Evolutionary conservation across 2,797 vertebrate genomes (phyloP), one percentile per base, ranked within the genome.

Genomic region (Furcifer pardalis): DNA sequence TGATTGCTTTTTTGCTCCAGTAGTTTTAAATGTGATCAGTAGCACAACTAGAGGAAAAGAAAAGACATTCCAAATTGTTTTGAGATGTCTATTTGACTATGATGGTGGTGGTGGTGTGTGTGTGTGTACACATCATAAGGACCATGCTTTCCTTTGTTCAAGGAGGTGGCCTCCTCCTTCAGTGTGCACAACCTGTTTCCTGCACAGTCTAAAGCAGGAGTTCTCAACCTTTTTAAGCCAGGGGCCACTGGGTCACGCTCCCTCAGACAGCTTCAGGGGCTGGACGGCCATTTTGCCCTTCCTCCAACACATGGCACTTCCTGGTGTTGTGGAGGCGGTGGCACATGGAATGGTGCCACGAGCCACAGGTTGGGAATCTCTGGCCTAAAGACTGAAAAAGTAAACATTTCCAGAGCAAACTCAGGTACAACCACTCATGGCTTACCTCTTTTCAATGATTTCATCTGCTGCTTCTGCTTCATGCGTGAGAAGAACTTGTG

Each of bases 401-500:
- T 75, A 40, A 9, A 62, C 46, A 75, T 32, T 17, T 32, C 21
- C 4, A 56, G 17, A 13, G 19, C 5, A 66, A 37, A 84, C 63
- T 17, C n/a, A n/a, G n/a, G n/a, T n/a, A n/a, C n/a, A n/a, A n/a
- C n/a, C 4, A 10, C 27, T 6, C 0, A 1, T 5, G 1, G 0
- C 35, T 12, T 90, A 93, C 93, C 92, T 94, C 27, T 81, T 56
- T 3, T 49, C 49, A 83, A 15, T 2, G 8, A 44, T 37, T 59
- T 77, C 66, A 85, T 73, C 75, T 87, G 87, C 75, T 82, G 0
- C 2, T 88, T 88, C 73, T 0, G 42, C 77, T 95, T 95, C 0
- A 93, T 0, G 1, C 91, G 83, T 62, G 90, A 49, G 85, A 94
- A 94, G 76, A 94, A 91, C 32, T 89, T 93, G 23, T 92, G 90